Evolutionary conservation across 2,888 invertebrate species (phyloP).

Genomic region (Candidula unifasciata): DNA sequence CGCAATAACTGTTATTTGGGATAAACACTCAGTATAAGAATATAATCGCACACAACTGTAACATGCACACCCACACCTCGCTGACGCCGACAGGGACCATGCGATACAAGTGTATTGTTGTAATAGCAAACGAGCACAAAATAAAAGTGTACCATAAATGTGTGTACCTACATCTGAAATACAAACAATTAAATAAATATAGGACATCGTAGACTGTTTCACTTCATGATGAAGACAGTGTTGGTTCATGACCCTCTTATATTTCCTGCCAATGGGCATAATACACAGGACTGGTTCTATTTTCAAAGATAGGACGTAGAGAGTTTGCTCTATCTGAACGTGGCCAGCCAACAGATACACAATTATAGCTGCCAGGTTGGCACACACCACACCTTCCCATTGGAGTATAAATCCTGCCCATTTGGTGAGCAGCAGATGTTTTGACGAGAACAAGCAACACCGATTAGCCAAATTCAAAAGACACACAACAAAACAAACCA

Average conservation of each 20-base stretch:
- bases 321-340: neutral
- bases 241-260: neutral
- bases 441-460: constrained; percentile 20
- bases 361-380: neutral
- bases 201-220: neutral
- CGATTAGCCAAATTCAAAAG: constrained; percentile 32
- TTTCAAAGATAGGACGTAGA: neutral
- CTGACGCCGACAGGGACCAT: neutral
- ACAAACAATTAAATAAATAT: constrained; percentile 18
- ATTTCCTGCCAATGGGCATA: neutral
- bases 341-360: neutral
- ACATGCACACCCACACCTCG: neutral
- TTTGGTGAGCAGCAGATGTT: neutral
- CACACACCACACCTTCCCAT: neutral
- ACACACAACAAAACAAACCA: neutral
- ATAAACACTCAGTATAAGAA: constrained; percentile 34
- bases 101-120: constrained; percentile 18
- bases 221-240: neutral
- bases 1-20: constrained; percentile 11
- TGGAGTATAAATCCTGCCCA: neutral
- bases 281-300: neutral
- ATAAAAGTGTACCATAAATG: constrained; percentile 20
- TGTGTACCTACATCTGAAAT: constrained; percentile 9
- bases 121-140: constrained; percentile 23
- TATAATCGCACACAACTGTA: neutral